phyloP scores from a whole-genome alignment of 2,888 invertebrate genomes.

The Mythimna loreyi region DNA sequence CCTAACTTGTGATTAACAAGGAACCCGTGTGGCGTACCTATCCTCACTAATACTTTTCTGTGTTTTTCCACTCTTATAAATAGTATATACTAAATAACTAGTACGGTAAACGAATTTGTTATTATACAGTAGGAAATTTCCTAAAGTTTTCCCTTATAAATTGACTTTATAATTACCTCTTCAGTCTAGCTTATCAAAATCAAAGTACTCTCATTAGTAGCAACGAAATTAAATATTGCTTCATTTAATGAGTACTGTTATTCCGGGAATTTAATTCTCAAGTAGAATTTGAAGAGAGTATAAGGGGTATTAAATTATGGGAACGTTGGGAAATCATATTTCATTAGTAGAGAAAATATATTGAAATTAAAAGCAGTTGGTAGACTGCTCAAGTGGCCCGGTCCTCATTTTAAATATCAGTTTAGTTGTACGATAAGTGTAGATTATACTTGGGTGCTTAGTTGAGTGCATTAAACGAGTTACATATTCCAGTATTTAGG shows the following conservation, averaged over 20 bases:
- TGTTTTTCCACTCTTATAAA: background rate
- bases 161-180: background rate
- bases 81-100: background rate
- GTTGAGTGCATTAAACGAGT: slow-evolving; percentile 23
- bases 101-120: background rate
- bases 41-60: no score
- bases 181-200: background rate
- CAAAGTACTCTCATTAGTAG: slow-evolving; percentile 4
- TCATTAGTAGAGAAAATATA: background rate
- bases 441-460: slow-evolving; percentile 18
- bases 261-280: slow-evolving; percentile 2
- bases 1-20: no score
- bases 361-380: background rate
- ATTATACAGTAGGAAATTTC: background rate
- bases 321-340: background rate
- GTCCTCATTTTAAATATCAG: background rate
- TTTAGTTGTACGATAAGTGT: slow-evolving; percentile 10
- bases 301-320: background rate
- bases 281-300: background rate
- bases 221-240: slow-evolving; percentile 2
- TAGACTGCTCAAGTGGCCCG: background rate
- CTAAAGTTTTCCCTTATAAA: background rate
- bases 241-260: background rate
- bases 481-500: slow-evolving; percentile 41
- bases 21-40: no score